Evolutionary conservation across 1,140 invertebrate genomes (phyloP).

Genomic region (Papilio dardanus): DNA sequence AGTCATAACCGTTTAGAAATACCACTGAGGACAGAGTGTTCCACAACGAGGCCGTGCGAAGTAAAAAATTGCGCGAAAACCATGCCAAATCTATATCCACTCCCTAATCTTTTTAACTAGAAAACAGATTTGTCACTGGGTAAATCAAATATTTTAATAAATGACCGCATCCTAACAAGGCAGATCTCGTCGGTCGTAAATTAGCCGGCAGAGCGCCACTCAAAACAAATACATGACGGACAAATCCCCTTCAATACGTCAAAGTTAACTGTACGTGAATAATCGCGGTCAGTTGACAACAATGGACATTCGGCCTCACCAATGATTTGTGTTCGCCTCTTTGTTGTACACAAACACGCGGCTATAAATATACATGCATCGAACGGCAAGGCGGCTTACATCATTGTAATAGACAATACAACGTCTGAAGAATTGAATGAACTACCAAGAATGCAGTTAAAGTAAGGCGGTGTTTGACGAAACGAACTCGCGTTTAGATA

Average conservation of each 20-base stretch:
- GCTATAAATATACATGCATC: slow-evolving; percentile 40
- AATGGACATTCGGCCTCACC: slow-evolving; percentile 58
- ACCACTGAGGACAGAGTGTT: too few relatives aligned
- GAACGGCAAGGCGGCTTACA: background rate
- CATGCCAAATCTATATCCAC: too few relatives aligned
- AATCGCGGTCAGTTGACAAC: slow-evolving; percentile 53
- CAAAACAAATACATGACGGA: slow-evolving; percentile 49
- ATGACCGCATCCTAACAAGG: slow-evolving; percentile 2
- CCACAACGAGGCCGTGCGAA: too few relatives aligned
- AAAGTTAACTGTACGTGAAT: slow-evolving; percentile 56
- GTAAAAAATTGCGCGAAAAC: too few relatives aligned
- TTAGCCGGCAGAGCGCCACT: slow-evolving; percentile 5
- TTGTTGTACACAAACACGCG: slow-evolving; percentile 49
- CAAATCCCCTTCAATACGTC: slow-evolving; percentile 53
- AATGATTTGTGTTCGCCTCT: slow-evolving; percentile 56
- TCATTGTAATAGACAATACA: background rate
- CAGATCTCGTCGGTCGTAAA: slow-evolving; percentile 22
- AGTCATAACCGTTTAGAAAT: too few relatives aligned
- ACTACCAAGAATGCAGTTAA: too few relatives aligned
- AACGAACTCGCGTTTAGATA: background rate
- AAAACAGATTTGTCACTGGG: background rate
- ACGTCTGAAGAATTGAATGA: background rate
- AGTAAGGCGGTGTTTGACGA: background rate
- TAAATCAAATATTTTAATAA: slow-evolving; percentile 17
- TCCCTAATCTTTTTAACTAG: background rate